These are phyloP conservation scores for Epicauta chinensis DNA, from an alignment of 1,140 invertebrate species.

Conservation along the genomic window DNA sequence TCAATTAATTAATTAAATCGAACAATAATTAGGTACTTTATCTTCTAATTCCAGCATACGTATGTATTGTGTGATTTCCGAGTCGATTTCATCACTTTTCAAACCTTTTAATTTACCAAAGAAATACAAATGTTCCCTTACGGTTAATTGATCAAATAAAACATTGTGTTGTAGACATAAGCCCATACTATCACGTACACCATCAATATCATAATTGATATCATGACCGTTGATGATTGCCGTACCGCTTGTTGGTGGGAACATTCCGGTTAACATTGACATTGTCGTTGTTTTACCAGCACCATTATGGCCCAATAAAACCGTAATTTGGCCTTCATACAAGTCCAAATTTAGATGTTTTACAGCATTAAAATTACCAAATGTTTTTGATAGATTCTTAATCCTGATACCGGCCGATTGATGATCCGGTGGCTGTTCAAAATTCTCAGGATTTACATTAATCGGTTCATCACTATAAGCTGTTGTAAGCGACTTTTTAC, in stretches of 20 bases:
- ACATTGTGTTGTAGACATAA: slow-evolving; percentile 95
- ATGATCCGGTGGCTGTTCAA: slow-evolving; percentile 26
- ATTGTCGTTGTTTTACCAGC: slow-evolving; percentile 69
- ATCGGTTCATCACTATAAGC: no score
- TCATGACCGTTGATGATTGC: slow-evolving; percentile 63
- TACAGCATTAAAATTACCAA: slow-evolving; percentile 52
- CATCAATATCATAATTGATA: slow-evolving; percentile 52
- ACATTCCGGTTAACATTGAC: slow-evolving; percentile 70
- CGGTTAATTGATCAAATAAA: slow-evolving; percentile 86
- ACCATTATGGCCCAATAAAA: slow-evolving; percentile 74
- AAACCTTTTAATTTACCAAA: slow-evolving; percentile 74
- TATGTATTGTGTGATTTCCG: slow-evolving; percentile 55
- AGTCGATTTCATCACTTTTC: slow-evolving; percentile 45
- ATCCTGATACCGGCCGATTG: slow-evolving; percentile 57
- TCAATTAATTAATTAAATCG: no score
- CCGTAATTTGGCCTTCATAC: slow-evolving; percentile 56
- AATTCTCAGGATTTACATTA: slow-evolving; percentile 14
- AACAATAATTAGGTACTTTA: no score
- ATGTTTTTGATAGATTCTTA: slow-evolving; percentile 54
- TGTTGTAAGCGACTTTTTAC: no score
- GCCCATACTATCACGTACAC: slow-evolving; percentile 65
- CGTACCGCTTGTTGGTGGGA: slow-evolving; percentile 60
- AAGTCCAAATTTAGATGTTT: slow-evolving; percentile 57
- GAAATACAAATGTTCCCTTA: slow-evolving; percentile 83
- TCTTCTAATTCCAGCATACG: slow-evolving; percentile 59